A percentile compares a stretch with the other conserved stretches of the same genome.
phyloP scores from a whole-genome alignment of 1,140 invertebrate genomes.

The Hirudo medicinalis region DNA sequence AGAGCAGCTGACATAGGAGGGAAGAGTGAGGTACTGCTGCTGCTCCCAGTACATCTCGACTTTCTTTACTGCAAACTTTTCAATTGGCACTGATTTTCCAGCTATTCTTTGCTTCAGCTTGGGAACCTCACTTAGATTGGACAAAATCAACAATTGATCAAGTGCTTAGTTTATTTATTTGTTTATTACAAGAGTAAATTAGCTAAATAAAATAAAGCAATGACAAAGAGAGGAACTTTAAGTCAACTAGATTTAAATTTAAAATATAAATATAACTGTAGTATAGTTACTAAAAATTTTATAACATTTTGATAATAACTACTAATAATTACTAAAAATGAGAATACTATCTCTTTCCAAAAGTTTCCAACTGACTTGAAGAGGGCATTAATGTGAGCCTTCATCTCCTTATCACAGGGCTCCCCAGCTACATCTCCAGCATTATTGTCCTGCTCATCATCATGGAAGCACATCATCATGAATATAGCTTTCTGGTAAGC shows the following conservation, averaged over 20 bases:
- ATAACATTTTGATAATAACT: too few relatives aligned
- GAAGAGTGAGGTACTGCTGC: slow-evolving; percentile 59
- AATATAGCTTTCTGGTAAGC: slow-evolving; percentile 73
- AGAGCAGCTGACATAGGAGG: slow-evolving; percentile 48
- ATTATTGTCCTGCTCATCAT: slow-evolving; percentile 34
- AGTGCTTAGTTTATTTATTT: too few relatives aligned
- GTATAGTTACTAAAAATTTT: too few relatives aligned
- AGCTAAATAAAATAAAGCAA: too few relatives aligned
- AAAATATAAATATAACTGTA: too few relatives aligned
- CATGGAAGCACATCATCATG: slow-evolving; percentile 54
- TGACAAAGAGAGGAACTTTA: too few relatives aligned
- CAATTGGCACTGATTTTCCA: slow-evolving; percentile 87
- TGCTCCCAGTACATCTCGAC: slow-evolving; percentile 62
- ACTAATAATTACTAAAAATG: too few relatives aligned
- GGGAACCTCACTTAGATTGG: slow-evolving; percentile 54
- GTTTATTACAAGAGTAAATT: too few relatives aligned
- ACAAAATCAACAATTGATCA: too few relatives aligned
- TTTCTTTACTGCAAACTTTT: slow-evolving; percentile 83
- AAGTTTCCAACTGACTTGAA: background rate
- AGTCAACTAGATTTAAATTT: too few relatives aligned
- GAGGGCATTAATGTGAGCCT: background rate
- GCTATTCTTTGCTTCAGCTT: slow-evolving; percentile 74
- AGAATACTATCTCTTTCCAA: background rate
- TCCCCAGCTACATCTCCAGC: slow-evolving; percentile 38
- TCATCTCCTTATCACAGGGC: slow-evolving; percentile 3